phyloP scores from a whole-genome alignment of 2,113 vertebrate genomes.

The Rhizomys pruinosus region DNA sequence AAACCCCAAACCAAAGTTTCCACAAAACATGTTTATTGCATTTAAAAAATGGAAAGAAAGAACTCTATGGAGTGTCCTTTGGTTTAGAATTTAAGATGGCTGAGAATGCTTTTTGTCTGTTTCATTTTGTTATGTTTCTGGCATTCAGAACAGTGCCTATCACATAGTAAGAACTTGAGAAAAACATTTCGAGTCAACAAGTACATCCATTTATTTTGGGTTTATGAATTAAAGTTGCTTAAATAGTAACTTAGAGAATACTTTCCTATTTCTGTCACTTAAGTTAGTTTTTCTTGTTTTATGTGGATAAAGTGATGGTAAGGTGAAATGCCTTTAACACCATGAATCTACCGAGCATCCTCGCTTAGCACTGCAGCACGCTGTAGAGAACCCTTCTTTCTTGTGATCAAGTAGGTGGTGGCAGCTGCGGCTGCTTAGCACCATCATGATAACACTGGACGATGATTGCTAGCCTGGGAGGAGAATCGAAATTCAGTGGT shows the following conservation, averaged over 20 bases:
- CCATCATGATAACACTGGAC: too few relatives aligned
- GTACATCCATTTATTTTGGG: slow-evolving; percentile 30
- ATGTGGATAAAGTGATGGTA: neutral
- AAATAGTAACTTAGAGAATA: neutral
- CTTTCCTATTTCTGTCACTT: neutral
- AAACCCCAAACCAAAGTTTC: neutral
- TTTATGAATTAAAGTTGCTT: neutral
- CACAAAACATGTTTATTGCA: slow-evolving; percentile 28
- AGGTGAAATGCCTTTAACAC: neutral
- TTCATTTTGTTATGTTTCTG: neutral
- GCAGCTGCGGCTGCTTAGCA: neutral
- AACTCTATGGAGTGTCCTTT: neutral
- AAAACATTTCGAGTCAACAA: neutral
- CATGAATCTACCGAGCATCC: neutral
- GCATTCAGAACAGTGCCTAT: neutral
- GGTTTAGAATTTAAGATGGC: neutral
- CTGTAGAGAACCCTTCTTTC: neutral
- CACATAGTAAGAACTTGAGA: neutral
- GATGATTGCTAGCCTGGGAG: neutral
- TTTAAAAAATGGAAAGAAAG: neutral
- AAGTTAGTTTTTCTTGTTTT: neutral
- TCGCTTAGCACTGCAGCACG: neutral
- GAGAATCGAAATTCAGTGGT: neutral
- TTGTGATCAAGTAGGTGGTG: too few relatives aligned
- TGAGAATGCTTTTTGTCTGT: neutral